These are phyloP conservation scores for Platysteira castanea DNA, from an alignment of 2,113 vertebrate species.

Conservation along the genomic window DNA sequence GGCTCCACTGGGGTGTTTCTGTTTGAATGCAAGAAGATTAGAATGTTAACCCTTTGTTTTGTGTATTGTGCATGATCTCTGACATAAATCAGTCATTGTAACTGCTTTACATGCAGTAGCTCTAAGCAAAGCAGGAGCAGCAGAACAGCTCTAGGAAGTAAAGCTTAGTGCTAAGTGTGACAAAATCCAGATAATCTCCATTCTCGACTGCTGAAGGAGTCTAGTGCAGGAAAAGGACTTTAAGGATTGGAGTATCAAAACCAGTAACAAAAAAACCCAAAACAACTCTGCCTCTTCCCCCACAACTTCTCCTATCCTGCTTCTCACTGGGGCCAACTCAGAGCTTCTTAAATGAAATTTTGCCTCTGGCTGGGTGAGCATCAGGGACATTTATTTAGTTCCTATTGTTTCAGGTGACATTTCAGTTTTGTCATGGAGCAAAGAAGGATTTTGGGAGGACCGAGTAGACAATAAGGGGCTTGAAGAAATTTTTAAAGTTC, in stretches of 20 bases:
- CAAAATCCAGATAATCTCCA: slow-evolving; percentile 5
- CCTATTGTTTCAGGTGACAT: background rate
- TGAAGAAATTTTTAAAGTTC: background rate
- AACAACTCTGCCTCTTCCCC: background rate
- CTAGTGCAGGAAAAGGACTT: background rate
- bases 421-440: background rate
- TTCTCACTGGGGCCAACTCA: background rate
- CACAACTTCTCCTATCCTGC: background rate
- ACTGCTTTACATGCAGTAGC: background rate
- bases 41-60: slow-evolving; percentile 36
- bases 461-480: background rate
- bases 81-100: background rate
- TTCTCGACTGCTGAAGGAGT: background rate
- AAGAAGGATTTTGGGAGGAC: background rate
- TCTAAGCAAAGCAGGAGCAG: background rate
- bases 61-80: background rate
- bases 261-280: background rate
- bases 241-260: background rate
- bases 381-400: background rate
- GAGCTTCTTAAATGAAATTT: background rate
- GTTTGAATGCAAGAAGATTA: slow-evolving; percentile 26
- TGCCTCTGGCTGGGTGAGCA: background rate
- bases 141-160: background rate
- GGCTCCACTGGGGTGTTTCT: slow-evolving; percentile 8
- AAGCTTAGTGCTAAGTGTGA: background rate